Conservation (phyloP, 2,113 vertebrate species). For the Syngnathus scovelli region DNA sequence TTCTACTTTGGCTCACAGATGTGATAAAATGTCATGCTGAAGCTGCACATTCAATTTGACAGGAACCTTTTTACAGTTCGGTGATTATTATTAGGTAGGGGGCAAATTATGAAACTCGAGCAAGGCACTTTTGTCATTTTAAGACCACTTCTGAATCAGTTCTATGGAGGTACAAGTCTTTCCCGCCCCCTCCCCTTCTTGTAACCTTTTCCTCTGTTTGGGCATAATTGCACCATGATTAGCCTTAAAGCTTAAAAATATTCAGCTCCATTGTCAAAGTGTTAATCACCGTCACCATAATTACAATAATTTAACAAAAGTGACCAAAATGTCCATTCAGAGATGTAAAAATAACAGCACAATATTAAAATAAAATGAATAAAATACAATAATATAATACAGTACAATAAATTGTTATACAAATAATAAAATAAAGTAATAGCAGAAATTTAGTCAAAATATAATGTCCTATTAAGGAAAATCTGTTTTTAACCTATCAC, state of each 20-base stretch:
- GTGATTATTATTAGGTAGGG: no score
- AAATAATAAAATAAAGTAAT: no score
- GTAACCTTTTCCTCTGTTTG: not conserved
- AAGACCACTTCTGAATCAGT: not conserved
- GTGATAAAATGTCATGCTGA: not conserved
- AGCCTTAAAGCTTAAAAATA: not conserved
- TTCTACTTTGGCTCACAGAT: not conserved
- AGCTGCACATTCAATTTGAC: not conserved
- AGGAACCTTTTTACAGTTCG: not conserved
- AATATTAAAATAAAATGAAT: no score
- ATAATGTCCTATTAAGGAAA: constrained; percentile 30
- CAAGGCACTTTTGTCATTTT: not conserved
- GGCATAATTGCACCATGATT: not conserved
- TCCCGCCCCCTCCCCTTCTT: not conserved
- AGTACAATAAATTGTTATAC: no score
- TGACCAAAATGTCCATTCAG: not conserved
- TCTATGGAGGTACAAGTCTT: not conserved
- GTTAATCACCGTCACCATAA: not conserved
- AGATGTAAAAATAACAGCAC: no score
- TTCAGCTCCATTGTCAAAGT: not conserved
- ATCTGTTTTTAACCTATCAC: constrained; percentile 48
- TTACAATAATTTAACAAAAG: not conserved
- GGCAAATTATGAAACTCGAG: not conserved
- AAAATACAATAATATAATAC: no score
- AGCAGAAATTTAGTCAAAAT: no score